Percentiles rank a stretch among this genome's conserved stretches.
phyloP scores from a whole-genome alignment of 1,140 invertebrate species.

The Diploscapter pachys region DNA sequence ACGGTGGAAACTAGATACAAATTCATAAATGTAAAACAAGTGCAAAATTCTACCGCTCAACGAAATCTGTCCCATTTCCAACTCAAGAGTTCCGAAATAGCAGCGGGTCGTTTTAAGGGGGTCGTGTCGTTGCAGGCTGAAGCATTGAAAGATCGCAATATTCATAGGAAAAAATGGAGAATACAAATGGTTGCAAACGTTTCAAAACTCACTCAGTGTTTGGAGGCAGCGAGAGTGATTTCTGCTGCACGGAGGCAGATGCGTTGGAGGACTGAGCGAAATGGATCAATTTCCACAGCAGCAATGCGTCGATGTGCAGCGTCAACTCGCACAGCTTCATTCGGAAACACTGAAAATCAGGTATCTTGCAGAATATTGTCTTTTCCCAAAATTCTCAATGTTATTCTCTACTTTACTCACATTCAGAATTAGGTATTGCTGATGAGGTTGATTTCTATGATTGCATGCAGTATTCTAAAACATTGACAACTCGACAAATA shows the following conservation, averaged over 20 bases:
- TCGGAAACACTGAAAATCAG: slow-evolving; percentile 71
- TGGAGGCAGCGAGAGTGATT: slow-evolving; percentile 46
- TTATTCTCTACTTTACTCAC: too few species aligned
- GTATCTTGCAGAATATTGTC: slow-evolving; percentile 10
- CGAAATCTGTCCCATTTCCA: slow-evolving; percentile 48
- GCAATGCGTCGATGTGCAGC: slow-evolving; percentile 78
- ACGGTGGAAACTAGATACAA: slow-evolving; percentile 46
- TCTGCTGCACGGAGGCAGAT: slow-evolving; percentile 38
- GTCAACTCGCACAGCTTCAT: slow-evolving; percentile 78
- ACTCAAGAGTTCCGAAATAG: slow-evolving; percentile 80
- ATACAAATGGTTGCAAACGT: background rate
- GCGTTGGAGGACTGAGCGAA: slow-evolving; percentile 64
- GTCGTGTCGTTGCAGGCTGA: slow-evolving; percentile 29
- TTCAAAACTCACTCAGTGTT: slow-evolving; percentile 38
- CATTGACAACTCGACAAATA: too few species aligned
- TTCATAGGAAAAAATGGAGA: background rate
- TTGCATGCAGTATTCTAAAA: too few species aligned
- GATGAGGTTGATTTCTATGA: too few species aligned
- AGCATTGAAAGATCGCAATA: background rate
- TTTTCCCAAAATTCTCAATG: too few species aligned
- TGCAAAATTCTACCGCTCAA: slow-evolving; percentile 12
- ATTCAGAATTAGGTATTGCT: too few species aligned
- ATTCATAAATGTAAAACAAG: background rate
- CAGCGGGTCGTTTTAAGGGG: slow-evolving; percentile 62
- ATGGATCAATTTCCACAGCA: slow-evolving; percentile 78